Percentiles rank a stretch among this genome's conserved stretches.
phyloP scores from a whole-genome alignment of 2,888 invertebrate genomes.

The Athripsodes cinereus region DNA sequence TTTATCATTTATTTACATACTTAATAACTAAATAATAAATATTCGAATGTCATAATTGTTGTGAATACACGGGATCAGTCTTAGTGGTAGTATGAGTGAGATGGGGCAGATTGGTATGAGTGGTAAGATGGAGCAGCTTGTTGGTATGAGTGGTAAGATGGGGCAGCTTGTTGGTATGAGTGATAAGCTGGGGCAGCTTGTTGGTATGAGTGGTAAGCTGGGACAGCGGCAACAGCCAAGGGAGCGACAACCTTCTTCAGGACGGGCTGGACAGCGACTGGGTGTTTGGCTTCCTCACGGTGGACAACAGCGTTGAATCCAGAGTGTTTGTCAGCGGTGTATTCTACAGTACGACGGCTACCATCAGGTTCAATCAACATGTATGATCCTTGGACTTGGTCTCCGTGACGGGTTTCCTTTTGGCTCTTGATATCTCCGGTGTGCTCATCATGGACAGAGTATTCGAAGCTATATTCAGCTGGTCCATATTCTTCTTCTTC shows the following conservation, averaged over 20 bases:
- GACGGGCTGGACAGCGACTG: conserved; percentile 20
- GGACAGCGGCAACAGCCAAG: neutral
- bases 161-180: neutral
- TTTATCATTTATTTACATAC: conserved; percentile 6
- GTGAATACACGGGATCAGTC: neutral
- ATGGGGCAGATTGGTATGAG: conserved; percentile 12
- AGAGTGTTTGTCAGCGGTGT: conserved; percentile 46
- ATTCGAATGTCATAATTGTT: neutral
- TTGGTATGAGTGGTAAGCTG: neutral
- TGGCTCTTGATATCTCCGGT: conserved; percentile 42
- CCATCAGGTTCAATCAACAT: conserved; percentile 47
- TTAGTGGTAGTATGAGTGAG: conserved; percentile 9
- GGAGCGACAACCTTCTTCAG: conserved; percentile 4
- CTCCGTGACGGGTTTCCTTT: conserved; percentile 41
- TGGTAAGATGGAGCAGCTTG: conserved; percentile 18
- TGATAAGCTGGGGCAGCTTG: conserved; percentile 1
- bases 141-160: neutral
- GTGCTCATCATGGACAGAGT: conserved; percentile 29
- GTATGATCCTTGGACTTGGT: conserved; percentile 44
- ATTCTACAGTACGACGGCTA: conserved; percentile 39
- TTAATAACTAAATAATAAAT: conserved; percentile 2
- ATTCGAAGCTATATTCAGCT: conserved; percentile 18
- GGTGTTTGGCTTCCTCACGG: conserved; percentile 31
- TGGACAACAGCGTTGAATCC: conserved; percentile 48
- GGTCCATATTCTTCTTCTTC: conserved; percentile 8